Base-by-base conservation (phyloP, 2,888 invertebrate genomes). In the Pyrrhia umbra region DNA sequence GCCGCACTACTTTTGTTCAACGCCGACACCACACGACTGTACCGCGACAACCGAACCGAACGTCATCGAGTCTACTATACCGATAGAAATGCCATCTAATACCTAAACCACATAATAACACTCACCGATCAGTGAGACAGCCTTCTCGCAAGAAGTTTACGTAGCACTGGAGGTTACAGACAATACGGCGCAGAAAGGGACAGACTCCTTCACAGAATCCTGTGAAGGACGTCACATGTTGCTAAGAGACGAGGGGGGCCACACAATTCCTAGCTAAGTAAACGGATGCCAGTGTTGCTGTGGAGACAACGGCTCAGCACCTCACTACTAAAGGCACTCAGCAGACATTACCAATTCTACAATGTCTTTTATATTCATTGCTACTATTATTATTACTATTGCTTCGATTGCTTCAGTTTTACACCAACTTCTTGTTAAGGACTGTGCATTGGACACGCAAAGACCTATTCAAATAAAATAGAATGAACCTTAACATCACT, bases 1-100 rank as follows among this genome's bases (percentile, higher is more conserved):
- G 80, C 80, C 83, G 78, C 81, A 77, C 84, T 83, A 66, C 68
- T 79, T 90, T 91, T 91, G 92, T 91, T 92, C 93, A 84, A 80
- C 83, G 80, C 83, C 86, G 82, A 84, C 82, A 83, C 83, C 78
- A 68, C 79, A 73, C 82, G 63, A 78, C 73, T 60, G 70, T 76
- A 78, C 74, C 74, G 64, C 65, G 64, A 70, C 72, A 45, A 75
- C 54, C 45, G 70, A 73, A 81, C 83, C 83, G 83, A 84, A 83
- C 85, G 71, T 75, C 79, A 75, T 74, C 79, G 65, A 78, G 70
- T 60, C 77, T 68, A 74, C 80, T 66, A 71, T 69, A 82, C 78
- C 76, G 66, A 77, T 54, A 54, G 51, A 75, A 70, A 82, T 81
- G 78, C 81, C 83, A 59, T 84, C 83, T 82, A 83, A 82, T 74